These are phyloP conservation scores for Calephelis nemesis DNA, from an alignment of 1,140 invertebrate species.

Conservation along the genomic window DNA sequence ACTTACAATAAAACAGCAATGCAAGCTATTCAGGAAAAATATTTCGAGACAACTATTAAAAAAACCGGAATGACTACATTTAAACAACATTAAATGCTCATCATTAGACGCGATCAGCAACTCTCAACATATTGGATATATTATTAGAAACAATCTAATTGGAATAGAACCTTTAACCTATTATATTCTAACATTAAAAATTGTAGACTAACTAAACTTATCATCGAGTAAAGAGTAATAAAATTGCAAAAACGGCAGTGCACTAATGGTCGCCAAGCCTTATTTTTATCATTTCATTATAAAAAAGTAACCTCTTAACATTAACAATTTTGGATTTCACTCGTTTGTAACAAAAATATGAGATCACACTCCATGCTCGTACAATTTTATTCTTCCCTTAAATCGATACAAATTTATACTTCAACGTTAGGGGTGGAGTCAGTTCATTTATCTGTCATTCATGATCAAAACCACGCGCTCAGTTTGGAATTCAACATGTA, in stretches of 20 bases:
- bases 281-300: not conserved
- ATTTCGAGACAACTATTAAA: constrained; percentile 24
- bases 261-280: constrained; percentile 28
- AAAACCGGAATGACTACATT: constrained; percentile 18
- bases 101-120: not conserved
- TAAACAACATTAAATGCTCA: constrained; percentile 14
- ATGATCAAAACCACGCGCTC: not conserved
- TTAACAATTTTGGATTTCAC: not conserved
- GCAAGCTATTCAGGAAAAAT: constrained; percentile 32
- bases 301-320: constrained; percentile 2
- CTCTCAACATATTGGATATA: constrained; percentile 11
- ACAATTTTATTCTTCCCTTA: constrained; percentile 32
- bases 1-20: constrained; percentile 26
- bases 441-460: constrained; percentile 17
- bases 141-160: constrained; percentile 30
- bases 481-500: not conserved
- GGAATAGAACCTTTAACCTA: constrained; percentile 51
- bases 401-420: constrained; percentile 30
- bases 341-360: constrained; percentile 5
- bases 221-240: constrained; percentile 51
- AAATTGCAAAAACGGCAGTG: constrained; percentile 42
- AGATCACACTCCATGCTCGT: constrained; percentile 13
- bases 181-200: constrained; percentile 56
- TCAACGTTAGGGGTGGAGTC: constrained; percentile 26
- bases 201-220: constrained; percentile 58